Evolutionary conservation across 2,888 invertebrate species (phyloP).

Genomic region (Neelides folsomi): DNA sequence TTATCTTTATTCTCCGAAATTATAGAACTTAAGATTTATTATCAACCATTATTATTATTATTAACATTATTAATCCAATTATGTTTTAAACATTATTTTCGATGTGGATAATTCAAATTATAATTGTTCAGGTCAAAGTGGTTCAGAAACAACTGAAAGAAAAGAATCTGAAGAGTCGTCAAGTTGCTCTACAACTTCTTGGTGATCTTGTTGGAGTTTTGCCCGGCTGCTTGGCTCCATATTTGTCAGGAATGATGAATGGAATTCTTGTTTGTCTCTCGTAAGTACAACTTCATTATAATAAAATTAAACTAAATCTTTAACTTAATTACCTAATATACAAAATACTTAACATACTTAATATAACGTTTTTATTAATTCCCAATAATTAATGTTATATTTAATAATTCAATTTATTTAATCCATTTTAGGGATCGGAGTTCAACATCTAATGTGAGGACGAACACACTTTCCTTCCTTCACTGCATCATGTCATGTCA

Average conservation of each 20-base stretch:
- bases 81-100: not conserved
- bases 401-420: constrained; percentile 7
- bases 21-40: too few relatives aligned
- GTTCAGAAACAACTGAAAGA: constrained; percentile 74
- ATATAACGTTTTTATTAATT: too few relatives aligned
- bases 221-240: constrained; percentile 42
- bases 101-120: not conserved
- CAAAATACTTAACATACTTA: not conserved
- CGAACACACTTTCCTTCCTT: constrained; percentile 86
- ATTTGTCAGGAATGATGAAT: constrained; percentile 29
- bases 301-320: constrained; percentile 2
- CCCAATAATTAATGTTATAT: too few relatives aligned
- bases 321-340: not conserved
- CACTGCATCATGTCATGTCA: constrained; percentile 70
- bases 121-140: constrained; percentile 52
- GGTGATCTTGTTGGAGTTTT: constrained; percentile 79
- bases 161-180: constrained; percentile 73
- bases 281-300: constrained; percentile 36
- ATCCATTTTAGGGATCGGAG: constrained; percentile 58
- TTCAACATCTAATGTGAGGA: constrained; percentile 94
- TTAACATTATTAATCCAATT: too few relatives aligned
- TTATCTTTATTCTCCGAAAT: too few relatives aligned
- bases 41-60: too few relatives aligned
- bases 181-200: constrained; percentile 78
- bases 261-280: constrained; percentile 58